Evolutionary conservation across 2,797 vertebrate species (phyloP), one percentile per base, ranked within the genome.

Genomic region (Halcyon leucocephala): DNA sequence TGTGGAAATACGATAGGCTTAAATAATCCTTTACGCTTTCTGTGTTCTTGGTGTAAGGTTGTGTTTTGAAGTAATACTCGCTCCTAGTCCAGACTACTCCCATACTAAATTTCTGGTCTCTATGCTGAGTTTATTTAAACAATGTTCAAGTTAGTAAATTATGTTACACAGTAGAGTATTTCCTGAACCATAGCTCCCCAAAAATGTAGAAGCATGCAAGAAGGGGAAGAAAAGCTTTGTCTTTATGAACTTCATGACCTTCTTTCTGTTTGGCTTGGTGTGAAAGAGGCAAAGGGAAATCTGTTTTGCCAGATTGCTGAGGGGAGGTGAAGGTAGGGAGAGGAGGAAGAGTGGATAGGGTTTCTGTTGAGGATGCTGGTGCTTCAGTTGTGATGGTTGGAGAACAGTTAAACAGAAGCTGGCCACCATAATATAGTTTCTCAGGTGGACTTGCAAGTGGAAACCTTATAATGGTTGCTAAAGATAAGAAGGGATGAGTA

Each of bases 191-290:
- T 61, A 69, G 42, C 72, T 89, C 42, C 14, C 39, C 24, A 82
- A 51, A 86, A 86, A 94, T 35, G 19, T 65, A 48, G 78, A 90
- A 93, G 22, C 35, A 26, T 12, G 33, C 5, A 17, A 60, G 39
- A 35, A 29, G 80, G 57, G 26, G 22, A 58, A 90, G 25, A 58
- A 86, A 81, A 84, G n/a, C 44, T 84, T 91, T 84, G 57, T 65
- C 35, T 82, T 82, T 70, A 22, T 55, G 31, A 88, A 83, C 37
- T 80, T 84, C 60, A 33, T 57, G n/a, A 87, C 79, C 46, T 62
- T 65, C 9, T 87, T 96, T 95, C 46, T 82, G 8, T 84, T 93
- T 82, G 73, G 13, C 35, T 84, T 90, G 74, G 39, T 76, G 37
- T 83, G 37, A 55, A 82, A 82, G 64, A 69, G 41, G 48, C 77